Percentiles rank a stretch among this genome's conserved stretches.
phyloP scores from a whole-genome alignment of 2,113 vertebrate species.

The Crotalus helleri region DNA sequence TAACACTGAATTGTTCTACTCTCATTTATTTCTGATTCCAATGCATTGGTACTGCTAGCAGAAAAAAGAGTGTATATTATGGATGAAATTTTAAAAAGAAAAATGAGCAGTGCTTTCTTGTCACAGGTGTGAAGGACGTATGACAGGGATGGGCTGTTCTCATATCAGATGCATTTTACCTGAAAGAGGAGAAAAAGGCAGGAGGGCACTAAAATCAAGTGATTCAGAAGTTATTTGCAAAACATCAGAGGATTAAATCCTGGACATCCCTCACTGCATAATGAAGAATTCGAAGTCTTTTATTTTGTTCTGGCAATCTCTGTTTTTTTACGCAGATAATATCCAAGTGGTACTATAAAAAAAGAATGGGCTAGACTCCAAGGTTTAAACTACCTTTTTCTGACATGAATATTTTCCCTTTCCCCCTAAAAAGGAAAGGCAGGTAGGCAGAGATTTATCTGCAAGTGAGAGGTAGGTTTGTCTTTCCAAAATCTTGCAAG shows the following conservation, averaged over 20 bases:
- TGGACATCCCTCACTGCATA: background rate
- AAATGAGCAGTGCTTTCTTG: background rate
- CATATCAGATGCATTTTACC: constrained; percentile 37
- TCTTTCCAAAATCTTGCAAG: background rate
- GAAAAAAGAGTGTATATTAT: constrained; percentile 8
- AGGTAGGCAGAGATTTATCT: background rate
- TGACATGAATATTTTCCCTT: background rate
- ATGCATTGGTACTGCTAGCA: constrained; percentile 1
- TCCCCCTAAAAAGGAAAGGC: background rate
- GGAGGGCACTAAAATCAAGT: background rate
- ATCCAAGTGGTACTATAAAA: background rate
- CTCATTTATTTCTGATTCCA: constrained; percentile 1
- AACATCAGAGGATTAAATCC: background rate
- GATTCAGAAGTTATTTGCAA: constrained; percentile 9
- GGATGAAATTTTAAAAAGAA: constrained; percentile 7
- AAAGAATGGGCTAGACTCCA: background rate
- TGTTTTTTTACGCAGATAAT: background rate
- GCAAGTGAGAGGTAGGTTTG: background rate
- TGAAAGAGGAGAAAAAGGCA: constrained; percentile 11
- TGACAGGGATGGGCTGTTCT: background rate
- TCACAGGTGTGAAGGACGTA: constrained; percentile 33
- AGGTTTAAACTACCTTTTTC: background rate
- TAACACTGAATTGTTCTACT: background rate
- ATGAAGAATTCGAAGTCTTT: constrained; percentile 24
- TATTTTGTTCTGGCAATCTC: constrained; percentile 5